Base-by-base conservation (phyloP, 2,113 vertebrate species). In the Tachuris rubrigastra region DNA sequence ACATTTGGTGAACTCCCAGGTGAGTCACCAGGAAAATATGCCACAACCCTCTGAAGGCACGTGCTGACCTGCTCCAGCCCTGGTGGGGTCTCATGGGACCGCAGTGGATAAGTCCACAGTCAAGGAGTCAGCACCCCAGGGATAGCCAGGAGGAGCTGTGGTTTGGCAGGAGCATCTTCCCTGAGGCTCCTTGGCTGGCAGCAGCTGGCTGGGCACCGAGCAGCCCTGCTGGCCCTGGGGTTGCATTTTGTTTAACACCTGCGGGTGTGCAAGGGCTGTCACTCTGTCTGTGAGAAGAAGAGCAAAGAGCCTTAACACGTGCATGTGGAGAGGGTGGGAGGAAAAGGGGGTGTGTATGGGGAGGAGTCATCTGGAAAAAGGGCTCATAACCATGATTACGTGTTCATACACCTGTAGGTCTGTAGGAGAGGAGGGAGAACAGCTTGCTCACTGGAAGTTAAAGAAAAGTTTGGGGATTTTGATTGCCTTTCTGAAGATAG, bases 11-110 rank as follows among this genome's bases (percentile, higher is more conserved):
- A 92, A 66, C 41, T 91, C n/a, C 67, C 66, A 24, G n/a, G 41
- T 89, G 85, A 95, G 59, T 97, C 94, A 94, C 42, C 67, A 74
- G 22, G 23, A 74, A 52, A 49, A 83, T n/a, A 52, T 4, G 8
- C 24, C 33, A 6, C 74, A 79, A 59, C 35, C 42, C 47, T 83
- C 82, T 47, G 72, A 74, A 88, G 60, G 60, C 90, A 63, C 12
- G 6, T 93, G 75, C 56, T 93, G 90, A 52, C 47, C 87, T 87
- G 50, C 49, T 73, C 24, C 59, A 87, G 82, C 50, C 71, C 50
- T 79, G 17, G 12, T 52, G 78, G 19, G 55, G 14, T 62, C 21
- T 85, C 63, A 39, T 1, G 24, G 59, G 55, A 42, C 55, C 39
- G 35, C 56, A 59, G 41, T 1, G 3, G 46, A 14, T 76, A 59